Evolutionary conservation across 2,888 invertebrate genomes (phyloP).

Genomic region (Xestia sexstrigata): DNA sequence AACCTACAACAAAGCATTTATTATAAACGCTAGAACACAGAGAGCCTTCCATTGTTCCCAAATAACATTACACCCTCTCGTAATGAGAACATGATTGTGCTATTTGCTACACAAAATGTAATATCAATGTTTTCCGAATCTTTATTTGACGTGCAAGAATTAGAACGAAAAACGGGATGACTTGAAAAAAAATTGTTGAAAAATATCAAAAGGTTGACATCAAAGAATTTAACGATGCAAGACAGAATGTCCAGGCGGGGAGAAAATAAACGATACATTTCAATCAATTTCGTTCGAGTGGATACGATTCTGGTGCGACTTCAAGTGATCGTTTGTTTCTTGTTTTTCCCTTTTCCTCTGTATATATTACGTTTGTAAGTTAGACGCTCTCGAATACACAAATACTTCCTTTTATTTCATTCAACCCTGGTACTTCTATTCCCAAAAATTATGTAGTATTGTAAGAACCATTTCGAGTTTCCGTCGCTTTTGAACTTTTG

Average conservation of each 20-base stretch:
- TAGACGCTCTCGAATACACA: constrained; percentile 30
- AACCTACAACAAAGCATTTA: constrained; percentile 75
- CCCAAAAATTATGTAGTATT: constrained; percentile 34
- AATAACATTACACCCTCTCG: constrained; percentile 28
- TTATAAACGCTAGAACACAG: constrained; percentile 26
- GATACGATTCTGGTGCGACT: constrained; percentile 62
- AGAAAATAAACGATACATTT: constrained; percentile 65
- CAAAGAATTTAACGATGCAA: constrained; percentile 58
- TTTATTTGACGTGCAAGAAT: constrained; percentile 19
- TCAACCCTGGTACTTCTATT: not conserved
- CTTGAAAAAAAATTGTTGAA: constrained; percentile 22
- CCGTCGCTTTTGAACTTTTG: constrained; percentile 57
- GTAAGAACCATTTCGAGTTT: constrained; percentile 64
- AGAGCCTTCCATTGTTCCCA: constrained; percentile 26
- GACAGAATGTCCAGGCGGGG: constrained; percentile 61
- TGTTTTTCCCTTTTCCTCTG: constrained; percentile 52
- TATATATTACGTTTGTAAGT: constrained; percentile 36
- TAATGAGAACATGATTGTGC: constrained; percentile 44
- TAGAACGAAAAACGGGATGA: constrained; percentile 4
- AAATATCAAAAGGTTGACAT: constrained; percentile 47
- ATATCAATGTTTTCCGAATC: constrained; percentile 22
- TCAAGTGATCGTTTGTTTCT: constrained; percentile 64
- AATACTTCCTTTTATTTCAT: constrained; percentile 16
- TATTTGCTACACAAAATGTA: constrained; percentile 28
- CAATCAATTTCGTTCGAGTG: constrained; percentile 68